Conservation (phyloP, 2,797 vertebrate species). For the Coregonus sp. region DNA sequence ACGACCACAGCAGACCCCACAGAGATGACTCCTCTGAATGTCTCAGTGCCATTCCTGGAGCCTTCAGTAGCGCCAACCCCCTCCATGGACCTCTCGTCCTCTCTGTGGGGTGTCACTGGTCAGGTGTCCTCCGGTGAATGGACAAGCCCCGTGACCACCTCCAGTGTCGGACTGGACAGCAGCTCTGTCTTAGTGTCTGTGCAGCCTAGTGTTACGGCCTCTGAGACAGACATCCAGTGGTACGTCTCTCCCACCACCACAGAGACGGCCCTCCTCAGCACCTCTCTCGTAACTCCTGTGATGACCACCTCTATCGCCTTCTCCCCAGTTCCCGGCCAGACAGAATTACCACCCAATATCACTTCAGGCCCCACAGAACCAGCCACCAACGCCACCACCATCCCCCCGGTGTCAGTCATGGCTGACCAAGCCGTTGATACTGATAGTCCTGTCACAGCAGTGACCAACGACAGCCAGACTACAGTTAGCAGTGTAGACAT, state of each 20-base stretch:
- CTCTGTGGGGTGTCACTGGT: slow-evolving; percentile 62
- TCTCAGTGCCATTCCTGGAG: slow-evolving; percentile 68
- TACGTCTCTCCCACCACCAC: slow-evolving; percentile 60
- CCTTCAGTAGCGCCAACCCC: slow-evolving; percentile 60
- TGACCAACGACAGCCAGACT: slow-evolving; percentile 56
- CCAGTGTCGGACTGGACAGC: slow-evolving; percentile 32
- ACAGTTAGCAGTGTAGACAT: slow-evolving; percentile 54
- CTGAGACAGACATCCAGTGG: slow-evolving; percentile 68
- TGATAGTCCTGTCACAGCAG: slow-evolving; percentile 32
- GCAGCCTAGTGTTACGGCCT: slow-evolving; percentile 55
- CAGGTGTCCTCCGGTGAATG: slow-evolving; percentile 69
- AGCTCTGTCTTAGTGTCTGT: slow-evolving; percentile 43
- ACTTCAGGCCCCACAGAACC: slow-evolving; percentile 44
- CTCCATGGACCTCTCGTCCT: slow-evolving; percentile 57
- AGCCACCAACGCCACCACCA: slow-evolving; percentile 44
- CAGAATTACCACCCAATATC: slow-evolving; percentile 14
- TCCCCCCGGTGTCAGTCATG: slow-evolving; percentile 49
- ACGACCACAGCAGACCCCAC: slow-evolving; percentile 49
- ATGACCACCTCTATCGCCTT: slow-evolving; percentile 47
- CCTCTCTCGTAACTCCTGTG: slow-evolving; percentile 45
- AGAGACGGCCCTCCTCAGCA: slow-evolving; percentile 49
- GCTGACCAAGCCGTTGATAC: slow-evolving; percentile 68
- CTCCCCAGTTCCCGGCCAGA: slow-evolving; percentile 40
- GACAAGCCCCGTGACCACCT: slow-evolving; percentile 57
- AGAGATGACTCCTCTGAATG: slow-evolving; percentile 50